Evolutionary conservation across 2,113 vertebrate species (phyloP), one percentile per base, ranked within the genome.

Genomic region (Circaetus gallicus): DNA sequence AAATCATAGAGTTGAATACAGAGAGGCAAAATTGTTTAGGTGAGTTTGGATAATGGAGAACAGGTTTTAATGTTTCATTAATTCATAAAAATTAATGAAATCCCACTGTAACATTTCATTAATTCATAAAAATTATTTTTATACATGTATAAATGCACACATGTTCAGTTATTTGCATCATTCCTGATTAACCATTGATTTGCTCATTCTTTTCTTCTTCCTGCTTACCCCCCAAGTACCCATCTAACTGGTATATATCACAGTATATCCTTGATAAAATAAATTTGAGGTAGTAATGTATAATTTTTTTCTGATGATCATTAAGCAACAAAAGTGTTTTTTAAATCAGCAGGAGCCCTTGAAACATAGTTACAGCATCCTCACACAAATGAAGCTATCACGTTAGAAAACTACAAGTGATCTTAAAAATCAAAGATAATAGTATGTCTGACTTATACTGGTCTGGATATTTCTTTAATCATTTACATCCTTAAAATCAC

Each of bases 201-300:
- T 67, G 11, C 6, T 88, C 12, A 29, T 47, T 82, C 18, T 59
- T 79, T 59, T 84, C 55, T 89, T 70, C 45, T 80, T 71, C 28
- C 91, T 56, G 16, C 12, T 55, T 70, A 36, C 2, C 26, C 3
- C 29, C 10, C 29, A 73, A 4, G 42, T 45, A 50, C 6, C 45
- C 50, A n/a, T 40, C 74, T 74, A 86, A 86, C 52, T 81, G 56
- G 25, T 86, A 63, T n/a, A 83, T 76, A 89, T 71, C 56, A 59
- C 11, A 89, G 56, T 84, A 49, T 93, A 77, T 79, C 56, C 63
- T 78, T 96, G 40, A 86, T 93, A 90, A 96, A 94, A 94, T 95
- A 91, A 92, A 91, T 89, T 88, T 67, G 49, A 90, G 8, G 25
- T 36, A 71, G 32, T 58, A 97, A 81, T 95, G 97, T 80, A 16